A percentile compares a stretch with the other conserved stretches of the same genome.
phyloP scores from a whole-genome alignment of 2,113 vertebrate genomes.

The Thamnophis sirtalis region DNA sequence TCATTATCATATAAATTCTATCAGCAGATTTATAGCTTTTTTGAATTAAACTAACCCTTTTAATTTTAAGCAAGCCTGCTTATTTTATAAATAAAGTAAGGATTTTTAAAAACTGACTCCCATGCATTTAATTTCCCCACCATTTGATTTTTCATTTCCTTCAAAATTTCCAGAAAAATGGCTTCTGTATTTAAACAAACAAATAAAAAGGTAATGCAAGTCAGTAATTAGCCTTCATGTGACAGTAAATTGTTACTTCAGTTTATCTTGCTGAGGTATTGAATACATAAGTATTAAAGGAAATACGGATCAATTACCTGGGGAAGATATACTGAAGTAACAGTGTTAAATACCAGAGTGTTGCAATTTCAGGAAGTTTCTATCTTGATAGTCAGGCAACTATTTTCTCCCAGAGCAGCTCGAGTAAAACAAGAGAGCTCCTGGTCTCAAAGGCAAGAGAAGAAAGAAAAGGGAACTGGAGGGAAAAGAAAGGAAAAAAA shows the following conservation, averaged over 20 bases:
- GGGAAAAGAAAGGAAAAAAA: neutral
- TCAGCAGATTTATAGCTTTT: neutral
- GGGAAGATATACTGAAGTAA: neutral
- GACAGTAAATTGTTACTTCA: neutral
- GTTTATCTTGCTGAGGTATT: neutral
- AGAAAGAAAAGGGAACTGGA: neutral
- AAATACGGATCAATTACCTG: neutral
- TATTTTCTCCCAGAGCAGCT: neutral
- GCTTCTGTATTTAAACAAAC: neutral
- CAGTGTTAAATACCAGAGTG: neutral
- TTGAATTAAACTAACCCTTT: neutral
- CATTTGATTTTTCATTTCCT: neutral
- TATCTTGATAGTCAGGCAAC: neutral
- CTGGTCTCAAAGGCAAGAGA: neutral
- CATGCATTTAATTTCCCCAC: neutral
- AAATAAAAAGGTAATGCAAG: neutral
- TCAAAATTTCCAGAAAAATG: neutral
- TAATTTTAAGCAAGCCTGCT: neutral
- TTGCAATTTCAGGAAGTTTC: neutral
- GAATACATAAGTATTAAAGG: neutral
- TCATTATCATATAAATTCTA: neutral
- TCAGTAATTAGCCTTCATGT: neutral
- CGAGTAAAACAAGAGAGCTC: neutral
- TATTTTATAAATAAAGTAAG: neutral
- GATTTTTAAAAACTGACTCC: neutral